Conservation (phyloP, 2,888 invertebrate species). For the Anthoptus insignis region DNA sequence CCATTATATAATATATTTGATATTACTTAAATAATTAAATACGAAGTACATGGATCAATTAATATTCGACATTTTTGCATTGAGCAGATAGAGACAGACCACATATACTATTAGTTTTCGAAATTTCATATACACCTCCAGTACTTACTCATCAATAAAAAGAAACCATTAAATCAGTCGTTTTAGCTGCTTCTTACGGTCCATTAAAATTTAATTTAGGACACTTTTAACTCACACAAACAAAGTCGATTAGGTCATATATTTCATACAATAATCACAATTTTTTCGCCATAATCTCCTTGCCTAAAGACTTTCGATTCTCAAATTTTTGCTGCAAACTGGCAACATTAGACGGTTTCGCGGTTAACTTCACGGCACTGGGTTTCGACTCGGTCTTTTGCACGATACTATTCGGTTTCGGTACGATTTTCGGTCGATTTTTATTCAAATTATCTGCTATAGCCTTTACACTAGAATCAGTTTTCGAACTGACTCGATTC, state of each 20-base stretch:
- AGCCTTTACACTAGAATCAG: conserved; percentile 74
- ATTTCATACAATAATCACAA: conserved; percentile 43
- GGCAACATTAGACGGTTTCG: conserved; percentile 91
- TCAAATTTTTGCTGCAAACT: conserved; percentile 94
- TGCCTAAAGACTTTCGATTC: conserved; percentile 82
- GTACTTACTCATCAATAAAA: conserved; percentile 3
- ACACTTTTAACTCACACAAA: background rate
- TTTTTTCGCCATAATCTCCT: conserved; percentile 74
- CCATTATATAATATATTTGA: no score
- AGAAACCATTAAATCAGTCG: conserved; percentile 20
- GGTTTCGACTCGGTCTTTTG: conserved; percentile 75
- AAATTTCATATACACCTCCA: background rate
- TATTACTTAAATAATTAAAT: no score
- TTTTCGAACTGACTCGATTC: conserved; percentile 71
- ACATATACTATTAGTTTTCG: background rate
- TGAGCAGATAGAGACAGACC: background rate
- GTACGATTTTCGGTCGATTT: conserved; percentile 80
- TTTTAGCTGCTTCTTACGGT: conserved; percentile 9
- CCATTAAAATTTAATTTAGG: background rate
- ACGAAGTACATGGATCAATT: no score
- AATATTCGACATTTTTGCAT: background rate
- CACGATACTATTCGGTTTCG: conserved; percentile 69
- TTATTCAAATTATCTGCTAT: conserved; percentile 82
- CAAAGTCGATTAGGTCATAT: background rate
- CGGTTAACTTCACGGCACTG: conserved; percentile 77